These are phyloP conservation scores for Charanyca ferruginea DNA, from an alignment of 2,888 invertebrate genomes.

Conservation along the genomic window DNA sequence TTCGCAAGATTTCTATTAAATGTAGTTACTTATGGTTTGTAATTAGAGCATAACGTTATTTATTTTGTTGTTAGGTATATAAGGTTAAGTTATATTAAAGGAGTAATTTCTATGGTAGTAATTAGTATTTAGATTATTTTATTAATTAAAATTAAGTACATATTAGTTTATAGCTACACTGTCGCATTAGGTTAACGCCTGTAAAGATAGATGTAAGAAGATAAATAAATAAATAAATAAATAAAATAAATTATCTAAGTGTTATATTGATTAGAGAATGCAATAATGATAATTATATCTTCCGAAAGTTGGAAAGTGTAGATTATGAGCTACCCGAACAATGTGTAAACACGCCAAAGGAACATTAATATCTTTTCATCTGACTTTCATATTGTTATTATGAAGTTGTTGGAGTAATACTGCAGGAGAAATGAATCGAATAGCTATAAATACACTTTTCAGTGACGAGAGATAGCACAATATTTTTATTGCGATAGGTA, in stretches of 20 bases:
- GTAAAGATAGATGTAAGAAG: too few species aligned
- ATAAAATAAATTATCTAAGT: slow-evolving; percentile 26
- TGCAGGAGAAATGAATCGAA: not conserved
- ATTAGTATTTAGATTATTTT: too few species aligned
- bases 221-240: too few species aligned
- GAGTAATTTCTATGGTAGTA: too few species aligned
- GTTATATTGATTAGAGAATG: slow-evolving; percentile 39
- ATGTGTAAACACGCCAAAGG: slow-evolving; percentile 30
- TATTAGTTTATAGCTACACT: too few species aligned
- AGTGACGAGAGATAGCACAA: not conserved
- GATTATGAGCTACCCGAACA: slow-evolving; percentile 5
- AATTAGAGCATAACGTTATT: too few species aligned
- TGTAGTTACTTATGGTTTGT: too few species aligned
- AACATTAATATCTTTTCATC: slow-evolving; percentile 30
- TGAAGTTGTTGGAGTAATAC: slow-evolving; percentile 6
- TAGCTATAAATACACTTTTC: not conserved
- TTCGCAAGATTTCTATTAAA: too few species aligned
- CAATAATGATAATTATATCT: slow-evolving; percentile 23
- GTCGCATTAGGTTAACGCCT: too few species aligned
- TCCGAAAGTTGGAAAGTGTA: slow-evolving; percentile 23
- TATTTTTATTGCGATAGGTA: not conserved
- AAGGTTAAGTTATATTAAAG: too few species aligned
- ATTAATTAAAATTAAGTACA: too few species aligned
- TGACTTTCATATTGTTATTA: not conserved
- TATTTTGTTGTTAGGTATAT: too few species aligned